These are phyloP conservation scores for Acleris sparsana DNA, from an alignment of 2,888 invertebrate genomes.

Conservation along the genomic window DNA sequence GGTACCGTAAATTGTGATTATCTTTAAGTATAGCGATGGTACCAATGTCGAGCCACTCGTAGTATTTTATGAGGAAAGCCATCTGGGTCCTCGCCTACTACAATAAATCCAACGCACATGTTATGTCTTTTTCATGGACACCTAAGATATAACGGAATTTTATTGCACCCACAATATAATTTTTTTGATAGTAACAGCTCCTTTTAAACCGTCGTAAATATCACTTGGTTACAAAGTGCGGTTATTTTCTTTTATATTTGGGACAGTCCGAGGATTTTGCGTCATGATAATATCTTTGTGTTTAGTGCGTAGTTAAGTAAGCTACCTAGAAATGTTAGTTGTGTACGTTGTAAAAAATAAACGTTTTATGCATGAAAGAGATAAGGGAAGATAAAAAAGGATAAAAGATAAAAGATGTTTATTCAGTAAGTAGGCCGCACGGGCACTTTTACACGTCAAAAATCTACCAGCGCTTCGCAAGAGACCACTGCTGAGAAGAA, in stretches of 20 bases:
- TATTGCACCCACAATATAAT: constrained; percentile 70
- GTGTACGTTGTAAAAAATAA: too few relatives aligned
- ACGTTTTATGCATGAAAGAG: too few relatives aligned
- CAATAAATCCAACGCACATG: constrained; percentile 79
- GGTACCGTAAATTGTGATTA: constrained; percentile 81
- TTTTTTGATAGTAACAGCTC: constrained; percentile 45
- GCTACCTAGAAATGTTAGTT: too few relatives aligned
- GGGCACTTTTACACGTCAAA: too few relatives aligned
- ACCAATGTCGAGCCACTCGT: constrained; percentile 73
- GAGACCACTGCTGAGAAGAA: too few relatives aligned
- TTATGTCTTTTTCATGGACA: constrained; percentile 81
- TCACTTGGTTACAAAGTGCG: constrained; percentile 25
- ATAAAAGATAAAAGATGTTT: too few relatives aligned
- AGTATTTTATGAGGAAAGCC: constrained; percentile 81
- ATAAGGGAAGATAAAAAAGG: too few relatives aligned
- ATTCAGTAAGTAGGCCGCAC: too few relatives aligned
- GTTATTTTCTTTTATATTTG: constrained; percentile 15
- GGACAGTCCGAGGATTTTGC: not conserved
- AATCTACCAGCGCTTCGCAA: too few relatives aligned
- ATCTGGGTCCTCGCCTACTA: constrained; percentile 77
- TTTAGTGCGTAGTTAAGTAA: not conserved
- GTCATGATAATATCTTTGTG: not conserved
- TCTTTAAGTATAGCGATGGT: constrained; percentile 77
- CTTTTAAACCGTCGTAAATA: constrained; percentile 34
- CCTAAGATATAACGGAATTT: constrained; percentile 68